Evolutionary conservation across 2,113 vertebrate genomes (phyloP), one percentile per base, ranked within the genome.

Genomic region (Hyperopisus bebe): DNA sequence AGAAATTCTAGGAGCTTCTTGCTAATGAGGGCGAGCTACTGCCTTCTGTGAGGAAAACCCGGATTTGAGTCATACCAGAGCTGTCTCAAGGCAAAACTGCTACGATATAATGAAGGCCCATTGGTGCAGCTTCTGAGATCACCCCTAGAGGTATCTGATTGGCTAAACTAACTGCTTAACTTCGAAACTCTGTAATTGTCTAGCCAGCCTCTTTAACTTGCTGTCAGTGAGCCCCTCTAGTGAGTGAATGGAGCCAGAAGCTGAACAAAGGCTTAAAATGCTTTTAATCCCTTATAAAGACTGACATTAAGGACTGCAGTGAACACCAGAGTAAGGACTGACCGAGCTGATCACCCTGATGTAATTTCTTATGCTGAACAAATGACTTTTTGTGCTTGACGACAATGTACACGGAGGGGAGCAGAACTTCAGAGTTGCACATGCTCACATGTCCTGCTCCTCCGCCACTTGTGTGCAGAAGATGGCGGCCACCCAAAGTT

Each of bases 181-280:
- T 80, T 80, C 74, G 74, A 80, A 84, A 47, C 82, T n/a, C 44
- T 47, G 82, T 84, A 84, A 47, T 84, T 84, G 82, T 24, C 27
- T 55, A 47, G 27, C 47, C 10, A 8, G 50, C n/a, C 48, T 31
- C 3, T 53, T 53, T 35, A 31, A 51, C 84, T 51, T 51, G 84
- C 48, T 50, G 84, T n/a, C 84, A 86, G 24, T 1, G 84, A 89
- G 88, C 88, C 48, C 88, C 48, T 77, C 70, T 89, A 50, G 66
- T 55, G 50, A n/a, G 19, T 15, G 47, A 55, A 82, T 31, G 47
- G 17, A 31, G 15, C 35, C 7, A 27, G 8, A 17, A 48, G 35
- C 27, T 89, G 47, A 44, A 74, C 88, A 51, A 48, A 89, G 74
- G 5, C 55, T 8, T 83, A 53, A 82, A 51, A 15, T 51, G 50